A percentile compares a stretch with the other conserved stretches of the same genome.
These are phyloP conservation scores for Megaceryle maxima DNA, from an alignment of 2,113 vertebrate species.

Conservation along the genomic window DNA sequence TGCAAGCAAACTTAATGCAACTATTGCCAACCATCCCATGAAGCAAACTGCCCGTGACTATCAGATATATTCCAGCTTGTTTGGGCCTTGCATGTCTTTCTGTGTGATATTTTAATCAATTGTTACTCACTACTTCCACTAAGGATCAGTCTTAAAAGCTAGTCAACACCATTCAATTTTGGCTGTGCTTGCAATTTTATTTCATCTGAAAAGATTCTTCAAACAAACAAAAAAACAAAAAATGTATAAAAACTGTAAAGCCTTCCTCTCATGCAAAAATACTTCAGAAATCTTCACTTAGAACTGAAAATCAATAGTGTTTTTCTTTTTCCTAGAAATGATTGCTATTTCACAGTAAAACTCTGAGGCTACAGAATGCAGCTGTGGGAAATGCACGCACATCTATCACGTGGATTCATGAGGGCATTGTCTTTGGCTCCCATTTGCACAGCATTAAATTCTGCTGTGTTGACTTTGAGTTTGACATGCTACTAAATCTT, in stretches of 20 bases:
- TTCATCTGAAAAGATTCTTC: not conserved
- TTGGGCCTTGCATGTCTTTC: not conserved
- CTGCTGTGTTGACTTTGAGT: conserved; percentile 49
- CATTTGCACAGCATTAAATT: conserved; percentile 26
- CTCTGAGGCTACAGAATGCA: not conserved
- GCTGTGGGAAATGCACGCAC: not conserved
- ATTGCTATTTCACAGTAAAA: not conserved
- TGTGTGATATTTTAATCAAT: not conserved
- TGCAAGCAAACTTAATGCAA: not conserved
- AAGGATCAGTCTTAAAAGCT: not conserved
- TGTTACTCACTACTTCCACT: not conserved
- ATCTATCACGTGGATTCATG: not conserved
- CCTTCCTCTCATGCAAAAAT: not conserved
- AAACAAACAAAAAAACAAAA: not conserved
- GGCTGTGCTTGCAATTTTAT: not conserved
- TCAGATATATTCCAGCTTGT: not conserved
- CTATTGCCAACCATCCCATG: not conserved
- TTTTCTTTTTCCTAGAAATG: not conserved
- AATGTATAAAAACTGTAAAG: not conserved
- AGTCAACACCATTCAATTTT: not conserved
- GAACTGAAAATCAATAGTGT: conserved; percentile 12
- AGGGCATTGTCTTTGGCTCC: conserved; percentile 28
- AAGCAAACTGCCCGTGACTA: not conserved
- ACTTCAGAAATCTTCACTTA: not conserved
- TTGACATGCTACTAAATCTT: conserved; percentile 44